These are phyloP conservation scores for Coptodon rendalli DNA, from an alignment of 2,113 vertebrate genomes.

Conservation along the genomic window DNA sequence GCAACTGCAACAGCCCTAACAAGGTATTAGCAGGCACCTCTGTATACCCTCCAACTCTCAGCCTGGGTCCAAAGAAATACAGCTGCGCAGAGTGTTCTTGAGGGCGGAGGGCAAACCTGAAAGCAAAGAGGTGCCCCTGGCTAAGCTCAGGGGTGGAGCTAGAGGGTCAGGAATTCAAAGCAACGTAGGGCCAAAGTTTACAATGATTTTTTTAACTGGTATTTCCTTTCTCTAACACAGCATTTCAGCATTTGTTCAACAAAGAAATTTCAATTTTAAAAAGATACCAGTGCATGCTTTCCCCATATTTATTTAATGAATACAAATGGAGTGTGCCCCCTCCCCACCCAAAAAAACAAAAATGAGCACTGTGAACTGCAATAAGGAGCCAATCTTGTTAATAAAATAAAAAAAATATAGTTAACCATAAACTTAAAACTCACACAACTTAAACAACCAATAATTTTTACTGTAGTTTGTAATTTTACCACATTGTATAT, in stretches of 20 bases:
- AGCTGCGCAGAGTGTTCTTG: slow-evolving; percentile 63
- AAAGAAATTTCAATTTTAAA: neutral
- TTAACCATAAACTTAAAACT: neutral
- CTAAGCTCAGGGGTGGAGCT: slow-evolving; percentile 53
- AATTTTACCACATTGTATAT: neutral
- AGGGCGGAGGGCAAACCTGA: slow-evolving; percentile 50
- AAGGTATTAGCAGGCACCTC: slow-evolving; percentile 74
- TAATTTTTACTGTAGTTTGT: neutral
- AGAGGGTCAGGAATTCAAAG: slow-evolving; percentile 50
- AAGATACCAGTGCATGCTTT: neutral
- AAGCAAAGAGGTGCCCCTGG: slow-evolving; percentile 41
- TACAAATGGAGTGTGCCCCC: neutral
- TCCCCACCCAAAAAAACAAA: fast-evolving
- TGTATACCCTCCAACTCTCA: slow-evolving; percentile 48
- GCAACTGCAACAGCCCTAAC: slow-evolving; percentile 75
- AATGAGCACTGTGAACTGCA: neutral
- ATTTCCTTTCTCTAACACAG: neutral
- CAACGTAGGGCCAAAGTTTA: slow-evolving; percentile 7
- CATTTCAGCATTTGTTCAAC: neutral
- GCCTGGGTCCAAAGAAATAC: slow-evolving; percentile 64
- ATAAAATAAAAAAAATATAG: neutral
- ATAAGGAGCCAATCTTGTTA: neutral
- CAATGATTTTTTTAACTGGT: neutral
- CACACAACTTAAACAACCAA: neutral
- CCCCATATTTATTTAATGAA: neutral